Percentiles rank a stretch among this genome's conserved stretches.
phyloP scores from a whole-genome alignment of 2,888 invertebrate species.

The Piscicola geometra region DNA sequence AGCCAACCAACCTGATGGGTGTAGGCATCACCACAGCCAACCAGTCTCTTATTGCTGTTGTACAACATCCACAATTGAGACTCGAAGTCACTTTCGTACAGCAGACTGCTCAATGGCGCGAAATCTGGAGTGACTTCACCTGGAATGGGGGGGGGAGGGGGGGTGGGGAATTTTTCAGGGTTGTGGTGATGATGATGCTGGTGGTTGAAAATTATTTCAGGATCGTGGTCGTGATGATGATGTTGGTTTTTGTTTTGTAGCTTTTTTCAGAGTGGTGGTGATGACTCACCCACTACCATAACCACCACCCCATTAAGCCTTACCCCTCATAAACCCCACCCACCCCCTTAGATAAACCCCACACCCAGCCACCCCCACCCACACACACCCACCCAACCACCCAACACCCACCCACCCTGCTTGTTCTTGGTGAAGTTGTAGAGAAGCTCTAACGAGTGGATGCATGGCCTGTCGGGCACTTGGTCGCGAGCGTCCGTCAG shows the following conservation, averaged over 20 bases:
- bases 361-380: too few species aligned
- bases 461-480: constrained; percentile 79
- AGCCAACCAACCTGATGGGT: constrained; percentile 51
- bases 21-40: constrained; percentile 45
- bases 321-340: too few species aligned
- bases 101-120: constrained; percentile 73
- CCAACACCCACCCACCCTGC: constrained; percentile 47
- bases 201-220: too few species aligned
- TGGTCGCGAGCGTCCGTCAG: constrained; percentile 71
- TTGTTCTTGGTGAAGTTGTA: constrained; percentile 80
- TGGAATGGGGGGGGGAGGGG: too few species aligned
- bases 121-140: constrained; percentile 64
- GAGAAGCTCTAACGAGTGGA: constrained; percentile 80
- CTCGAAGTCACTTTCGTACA: constrained; percentile 94
- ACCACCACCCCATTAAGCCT: too few species aligned
- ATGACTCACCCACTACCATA: too few species aligned
- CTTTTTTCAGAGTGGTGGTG: too few species aligned
- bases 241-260: neutral
- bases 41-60: constrained; percentile 78
- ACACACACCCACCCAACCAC: too few species aligned
- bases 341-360: too few species aligned
- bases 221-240: too few species aligned
- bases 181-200: too few species aligned
- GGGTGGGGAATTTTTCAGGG: too few species aligned
- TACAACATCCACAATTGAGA: constrained; percentile 94